Evolutionary conservation across 2,888 invertebrate genomes (phyloP).

Genomic region (Microctonus hyperodae): DNA sequence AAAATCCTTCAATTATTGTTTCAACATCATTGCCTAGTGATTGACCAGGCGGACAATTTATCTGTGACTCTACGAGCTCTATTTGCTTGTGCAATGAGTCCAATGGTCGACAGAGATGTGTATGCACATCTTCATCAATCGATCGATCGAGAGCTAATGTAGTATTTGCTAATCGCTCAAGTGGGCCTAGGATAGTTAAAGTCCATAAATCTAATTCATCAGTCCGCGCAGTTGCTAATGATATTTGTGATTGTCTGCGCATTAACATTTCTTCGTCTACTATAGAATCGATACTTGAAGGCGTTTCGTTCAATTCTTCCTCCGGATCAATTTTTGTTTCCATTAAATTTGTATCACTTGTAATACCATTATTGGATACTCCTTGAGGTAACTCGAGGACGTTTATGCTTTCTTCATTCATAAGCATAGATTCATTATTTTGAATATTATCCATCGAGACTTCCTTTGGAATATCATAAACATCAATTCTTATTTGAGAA

Average conservation of each 20-base stretch:
- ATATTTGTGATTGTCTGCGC: conserved; percentile 3
- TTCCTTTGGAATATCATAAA: not conserved
- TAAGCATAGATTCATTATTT: not conserved
- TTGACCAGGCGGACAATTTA: conserved; percentile 47
- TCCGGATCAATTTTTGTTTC: not conserved
- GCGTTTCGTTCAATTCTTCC: not conserved
- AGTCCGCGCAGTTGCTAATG: conserved; percentile 20
- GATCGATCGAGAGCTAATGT: conserved; percentile 48
- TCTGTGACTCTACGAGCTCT: conserved; percentile 48
- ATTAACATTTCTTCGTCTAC: not conserved
- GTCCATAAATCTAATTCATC: conserved; percentile 40
- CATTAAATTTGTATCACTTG: not conserved
- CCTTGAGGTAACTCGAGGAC: conserved; percentile 1
- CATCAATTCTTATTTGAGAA: not conserved
- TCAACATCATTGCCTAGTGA: conserved; percentile 53
- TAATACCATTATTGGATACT: not conserved
- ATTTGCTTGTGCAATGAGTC: conserved; percentile 55
- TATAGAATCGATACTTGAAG: conserved; percentile 1
- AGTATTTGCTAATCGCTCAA: conserved; percentile 46
- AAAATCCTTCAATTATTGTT: conserved; percentile 57
- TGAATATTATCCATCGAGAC: not conserved
- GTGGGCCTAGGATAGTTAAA: conserved; percentile 42
- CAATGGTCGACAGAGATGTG: conserved; percentile 50
- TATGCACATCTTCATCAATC: conserved; percentile 42
- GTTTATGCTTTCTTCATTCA: conserved; percentile 2